Base-by-base conservation (phyloP, 2,113 vertebrate genomes). In the Dromiciops gliroides region DNA sequence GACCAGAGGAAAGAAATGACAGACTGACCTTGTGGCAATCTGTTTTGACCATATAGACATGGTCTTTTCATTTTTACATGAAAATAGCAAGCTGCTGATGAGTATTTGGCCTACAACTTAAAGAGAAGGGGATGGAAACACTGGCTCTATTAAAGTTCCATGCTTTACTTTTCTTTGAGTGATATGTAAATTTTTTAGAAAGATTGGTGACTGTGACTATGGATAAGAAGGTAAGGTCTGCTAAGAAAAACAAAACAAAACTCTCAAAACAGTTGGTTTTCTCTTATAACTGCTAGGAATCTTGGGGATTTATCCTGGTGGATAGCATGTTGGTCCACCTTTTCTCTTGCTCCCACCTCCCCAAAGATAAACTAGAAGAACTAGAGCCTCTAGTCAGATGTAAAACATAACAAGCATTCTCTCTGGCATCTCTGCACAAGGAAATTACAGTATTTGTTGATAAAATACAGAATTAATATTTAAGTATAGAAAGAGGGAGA, bases 121-220 rank as follows among this genome's bases (percentile, higher is more conserved):
- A 96, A 95, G 94, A 96, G 96, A 92, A 91, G 96, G 67, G 49
- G 94, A 26, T 95, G 67, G 75, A 88, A 95, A 95, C 5, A 0
- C 75, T 95, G 26, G 44, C 48, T 51, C 95, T 89, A 47, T 52
- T 94, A 96, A 96, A 94, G 1, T 83, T 95, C 90, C 1, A 2
- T 67, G 90, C 92, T 50, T 95, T 89, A 10, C 37, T 67, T 16
- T 25, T 67, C 31, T 60, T 60, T 67, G 31, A 37, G 31, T 31
- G 37, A 37, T 37, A 31, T 37, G 31, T 67, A 67, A 67, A 67
- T 67, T 67, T 37, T 67, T 67, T n/a, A 67, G 60, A 67, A 37
- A 67, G 10, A 31, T 67, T 67, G 56, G 12, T 37, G 31, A 67
- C 60, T 67, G 3, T 67, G 12, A 67, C 60, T 37, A 37, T 67